Base-by-base conservation (phyloP, 1,140 invertebrate genomes). In the Hormaphis cornu region DNA sequence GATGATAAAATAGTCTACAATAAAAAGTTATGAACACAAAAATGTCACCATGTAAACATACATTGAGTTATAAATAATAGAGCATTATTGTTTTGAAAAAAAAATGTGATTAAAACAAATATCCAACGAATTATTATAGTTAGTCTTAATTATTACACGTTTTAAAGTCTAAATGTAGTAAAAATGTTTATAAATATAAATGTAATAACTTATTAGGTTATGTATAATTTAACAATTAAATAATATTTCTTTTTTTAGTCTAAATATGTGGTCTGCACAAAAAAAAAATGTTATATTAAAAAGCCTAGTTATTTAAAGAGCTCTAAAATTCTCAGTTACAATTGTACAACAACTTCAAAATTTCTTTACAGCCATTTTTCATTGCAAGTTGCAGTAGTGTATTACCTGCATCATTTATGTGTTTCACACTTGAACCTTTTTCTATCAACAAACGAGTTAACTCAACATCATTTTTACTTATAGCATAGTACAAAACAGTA, bases 201-300 rank as follows among this genome's bases (percentile, higher is more conserved):
- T n/a, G n/a, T n/a, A 63, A 61, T 61, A 44, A 61, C 26, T 46
- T 46, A 63, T n/a, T n/a, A 44, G 26, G 16, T 33, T n/a, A n/a
- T n/a, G 18, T 28, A 63, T 63, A 40, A 63, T 44, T 63, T 63
- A 18, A 33, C 30, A 50, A 66, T 66, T 22, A 50, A 46, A 66
- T n/a, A n/a, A n/a, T 50, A 50, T 46, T 35, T 22, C 44, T 16
- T 33, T 22, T 66, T 48, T 50, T 46, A 16, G 59, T 63, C 59
- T 9, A 33, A 48, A 66, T 48, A 50, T 30, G 46, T 5, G 35
- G 24, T 35, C 48, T 48, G 9, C 33, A 30, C 20, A 22, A 30
- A 66, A 66, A 35, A 8, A 26, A 9, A 44, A 22, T 16, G 35
- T 33, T 50, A 50, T 66, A 30, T 22, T 30, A 33, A 35, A 18